phyloP scores from a whole-genome alignment of 2,797 vertebrate species.

The Micromesistius poutassou region DNA sequence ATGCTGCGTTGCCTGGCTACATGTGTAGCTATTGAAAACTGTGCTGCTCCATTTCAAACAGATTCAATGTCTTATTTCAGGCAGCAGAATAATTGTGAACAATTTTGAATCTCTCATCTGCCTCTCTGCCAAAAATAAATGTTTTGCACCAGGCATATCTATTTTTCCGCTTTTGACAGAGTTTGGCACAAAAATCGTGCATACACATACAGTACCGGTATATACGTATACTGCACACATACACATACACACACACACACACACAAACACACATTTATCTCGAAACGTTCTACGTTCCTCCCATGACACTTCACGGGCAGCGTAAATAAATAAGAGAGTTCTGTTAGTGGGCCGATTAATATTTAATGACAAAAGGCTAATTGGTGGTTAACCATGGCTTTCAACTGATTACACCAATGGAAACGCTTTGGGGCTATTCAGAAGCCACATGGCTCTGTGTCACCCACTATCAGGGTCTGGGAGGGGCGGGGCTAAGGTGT shows the following conservation, averaged over 20 bases:
- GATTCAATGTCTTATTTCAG: neutral
- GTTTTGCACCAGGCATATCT: neutral
- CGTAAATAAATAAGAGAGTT: neutral
- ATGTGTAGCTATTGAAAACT: neutral
- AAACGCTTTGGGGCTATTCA: conserved; percentile 9
- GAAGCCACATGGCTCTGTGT: neutral
- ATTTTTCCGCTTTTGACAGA: neutral
- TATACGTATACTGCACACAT: neutral
- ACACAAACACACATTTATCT: neutral
- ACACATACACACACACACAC: neutral
- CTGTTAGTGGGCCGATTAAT: conserved; percentile 3
- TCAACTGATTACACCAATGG: conserved; percentile 11
- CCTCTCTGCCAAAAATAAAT: neutral
- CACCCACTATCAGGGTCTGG: neutral
- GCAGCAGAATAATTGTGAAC: neutral
- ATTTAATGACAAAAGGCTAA: neutral
- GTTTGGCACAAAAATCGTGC: neutral
- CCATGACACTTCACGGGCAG: neutral
- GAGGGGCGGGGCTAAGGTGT: neutral
- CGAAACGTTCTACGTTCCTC: neutral
- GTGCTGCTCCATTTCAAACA: neutral
- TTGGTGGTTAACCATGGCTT: conserved; percentile 29
- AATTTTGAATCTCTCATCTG: neutral
- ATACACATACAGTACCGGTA: neutral
- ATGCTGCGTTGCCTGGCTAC: neutral